A percentile compares a stretch with the other conserved stretches of the same genome.
These are phyloP conservation scores for Ceriagrion tenellum DNA, from an alignment of 2,888 invertebrate species.

Conservation along the genomic window DNA sequence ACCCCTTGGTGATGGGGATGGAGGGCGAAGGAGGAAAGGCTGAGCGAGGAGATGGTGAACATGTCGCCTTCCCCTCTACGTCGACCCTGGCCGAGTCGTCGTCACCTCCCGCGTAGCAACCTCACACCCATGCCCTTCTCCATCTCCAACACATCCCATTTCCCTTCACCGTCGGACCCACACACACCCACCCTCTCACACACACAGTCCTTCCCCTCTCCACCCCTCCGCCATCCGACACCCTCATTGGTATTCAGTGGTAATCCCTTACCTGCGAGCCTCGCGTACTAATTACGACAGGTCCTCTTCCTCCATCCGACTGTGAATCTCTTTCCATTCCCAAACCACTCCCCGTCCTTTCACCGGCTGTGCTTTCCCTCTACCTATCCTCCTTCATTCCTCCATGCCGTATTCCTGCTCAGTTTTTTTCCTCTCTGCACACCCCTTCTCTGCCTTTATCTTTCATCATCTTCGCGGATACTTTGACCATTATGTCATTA, in stretches of 20 bases:
- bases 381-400: not conserved
- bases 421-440: not conserved
- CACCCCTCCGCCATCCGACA: not conserved
- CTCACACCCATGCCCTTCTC: not conserved
- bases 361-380: not conserved
- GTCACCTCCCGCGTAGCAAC: slow-evolving; percentile 29
- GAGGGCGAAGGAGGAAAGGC: not conserved
- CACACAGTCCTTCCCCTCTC: not conserved
- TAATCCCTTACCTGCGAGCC: slow-evolving; percentile 63
- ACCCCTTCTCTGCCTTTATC: not conserved
- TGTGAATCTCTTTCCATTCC: not conserved
- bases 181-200: not conserved
- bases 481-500: not conserved
- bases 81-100: not conserved
- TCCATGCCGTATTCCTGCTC: no score
- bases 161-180: not conserved
- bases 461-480: not conserved
- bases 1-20: not conserved
- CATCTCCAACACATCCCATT: slow-evolving; percentile 43
- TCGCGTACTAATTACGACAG: slow-evolving; percentile 62
- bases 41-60: not conserved
- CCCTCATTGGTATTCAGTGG: slow-evolving; percentile 59
- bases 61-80: not conserved
- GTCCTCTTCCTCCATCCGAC: slow-evolving; percentile 32
- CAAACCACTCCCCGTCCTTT: not conserved